Evolutionary conservation across 2,888 invertebrate species (phyloP), one percentile per base, ranked within the genome.

Genomic region (Myopa testacea): DNA sequence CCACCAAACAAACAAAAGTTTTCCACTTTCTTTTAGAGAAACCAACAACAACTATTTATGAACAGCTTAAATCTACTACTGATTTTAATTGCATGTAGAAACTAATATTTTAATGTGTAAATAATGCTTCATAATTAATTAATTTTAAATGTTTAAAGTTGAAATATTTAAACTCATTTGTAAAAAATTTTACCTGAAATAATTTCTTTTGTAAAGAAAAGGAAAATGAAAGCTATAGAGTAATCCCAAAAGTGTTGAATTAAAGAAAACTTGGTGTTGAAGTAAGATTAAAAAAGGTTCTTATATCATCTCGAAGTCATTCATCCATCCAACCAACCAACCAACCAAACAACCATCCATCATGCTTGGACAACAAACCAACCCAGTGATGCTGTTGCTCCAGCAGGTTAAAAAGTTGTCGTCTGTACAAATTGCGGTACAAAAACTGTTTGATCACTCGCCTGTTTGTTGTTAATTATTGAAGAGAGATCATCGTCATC

Each of bases 1-100:
- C 81, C 82, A 81, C 84, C 84, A 72, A 85, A 85, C 79, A 86
- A 83, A 81, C 83, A 83, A 76, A 85, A 84, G 80, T 86, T 83
- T 79, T 86, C 84, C 78, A 85, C 85, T 78, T 86, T 84, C 82
- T 84, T 85, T 78, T 83, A 82, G 62, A 74, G 19, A 26, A 19
- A 38, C 37, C 45, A 38, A 72, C 19, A 40, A 62, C n/a, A 37
- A 60, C 4, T 34, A 40, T n/a, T 45, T 40, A 63, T 45, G 45
- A 63, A 74, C 34, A 74, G 62, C 7, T 63, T 62, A 45, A 63
- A 34, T 38, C 40, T 75, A 69, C 68, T 55, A 58, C 65, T 71
- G 55, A 76, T 65, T 76, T 70, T 76, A 72, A 72, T 71, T 69
- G 67, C 34, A 55, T 75, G 62, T 75, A 75, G 69, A 38, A 68